phyloP scores from a whole-genome alignment of 2,113 vertebrate genomes.

The Chaetorhynchus papuensis region DNA sequence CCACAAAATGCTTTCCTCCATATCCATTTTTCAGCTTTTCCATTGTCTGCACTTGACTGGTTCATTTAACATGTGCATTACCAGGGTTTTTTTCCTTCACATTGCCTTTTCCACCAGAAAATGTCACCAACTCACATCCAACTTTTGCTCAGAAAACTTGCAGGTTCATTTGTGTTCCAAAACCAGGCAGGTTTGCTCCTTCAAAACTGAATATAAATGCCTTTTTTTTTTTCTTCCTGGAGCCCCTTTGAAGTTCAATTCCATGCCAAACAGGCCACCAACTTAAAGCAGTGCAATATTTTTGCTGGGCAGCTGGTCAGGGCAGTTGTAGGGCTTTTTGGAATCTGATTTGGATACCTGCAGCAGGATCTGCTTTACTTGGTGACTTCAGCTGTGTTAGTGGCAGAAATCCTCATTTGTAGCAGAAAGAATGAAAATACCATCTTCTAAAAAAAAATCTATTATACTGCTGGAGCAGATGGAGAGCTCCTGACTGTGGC shows the following conservation, averaged over 20 bases:
- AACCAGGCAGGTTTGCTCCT: neutral
- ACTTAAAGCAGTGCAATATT: neutral
- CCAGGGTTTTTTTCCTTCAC: neutral
- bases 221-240: neutral
- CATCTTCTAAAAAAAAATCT: neutral
- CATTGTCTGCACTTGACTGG: constrained; percentile 57
- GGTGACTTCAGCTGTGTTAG: neutral
- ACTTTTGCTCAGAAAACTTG: neutral
- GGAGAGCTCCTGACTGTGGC: neutral
- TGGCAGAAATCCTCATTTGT: neutral
- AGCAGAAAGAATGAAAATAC: neutral
- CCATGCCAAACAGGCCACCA: neutral
- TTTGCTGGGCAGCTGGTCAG: neutral
- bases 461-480: neutral
- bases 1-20: neutral
- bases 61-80: constrained; percentile 41
- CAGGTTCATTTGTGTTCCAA: neutral
- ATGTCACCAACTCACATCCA: neutral
- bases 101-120: constrained; percentile 1
- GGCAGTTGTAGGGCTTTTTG: neutral
- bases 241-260: neutral
- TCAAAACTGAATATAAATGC: neutral
- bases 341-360: neutral
- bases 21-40: constrained; percentile 41
- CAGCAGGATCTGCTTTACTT: neutral